Evolutionary conservation across 1,140 invertebrate genomes (phyloP), one percentile per base, ranked within the genome.

Genomic region (Lepidurus arcticus): DNA sequence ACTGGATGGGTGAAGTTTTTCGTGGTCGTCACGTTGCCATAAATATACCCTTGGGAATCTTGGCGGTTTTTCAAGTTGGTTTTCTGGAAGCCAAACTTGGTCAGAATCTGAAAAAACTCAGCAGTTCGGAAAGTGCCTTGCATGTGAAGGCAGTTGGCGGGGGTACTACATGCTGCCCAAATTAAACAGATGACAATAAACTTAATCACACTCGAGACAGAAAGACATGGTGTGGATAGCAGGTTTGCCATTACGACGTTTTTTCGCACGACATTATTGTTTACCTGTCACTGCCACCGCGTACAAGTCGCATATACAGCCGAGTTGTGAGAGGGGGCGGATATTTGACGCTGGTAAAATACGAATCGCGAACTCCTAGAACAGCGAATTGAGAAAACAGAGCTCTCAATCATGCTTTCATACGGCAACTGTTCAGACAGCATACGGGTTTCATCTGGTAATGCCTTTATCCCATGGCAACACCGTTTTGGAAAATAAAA

Each of bases 71-170:
- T 90, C 34, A 90, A 88, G 84, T 96, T 93, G n/a, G 95, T 97
- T 86, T 98, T 96, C 86, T 98, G 95, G 85, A 98, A 95, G 78
- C 96, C 96, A 85, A 98, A 98, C 86, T 98, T 98, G 4, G 94
- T 89, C 45, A 98, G 87, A 86, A 98, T 97, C 83, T 92, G 90
- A 84, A 97, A 97, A 85, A 97, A 97, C 53, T 94, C 90, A 6
- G 87, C 86, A 1, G 89, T 90, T 78, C 89, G 86, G 83, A 91
- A 92, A 2, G 87, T 88, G 44, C 92, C 92, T 78, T 85, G 87
- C 44, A 91, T 84, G 82, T 89, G 90, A 8, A 88, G 88, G 74
- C 75, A 76, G 77, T 74, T 53, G 24, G 44, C 16, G 21, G 78
- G 24, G 21, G 78, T 65, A 65, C 13, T 65, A 16, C 53, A 65